These are phyloP conservation scores for Prenolepis imparis DNA, from an alignment of 2,888 invertebrate species.

Conservation along the genomic window DNA sequence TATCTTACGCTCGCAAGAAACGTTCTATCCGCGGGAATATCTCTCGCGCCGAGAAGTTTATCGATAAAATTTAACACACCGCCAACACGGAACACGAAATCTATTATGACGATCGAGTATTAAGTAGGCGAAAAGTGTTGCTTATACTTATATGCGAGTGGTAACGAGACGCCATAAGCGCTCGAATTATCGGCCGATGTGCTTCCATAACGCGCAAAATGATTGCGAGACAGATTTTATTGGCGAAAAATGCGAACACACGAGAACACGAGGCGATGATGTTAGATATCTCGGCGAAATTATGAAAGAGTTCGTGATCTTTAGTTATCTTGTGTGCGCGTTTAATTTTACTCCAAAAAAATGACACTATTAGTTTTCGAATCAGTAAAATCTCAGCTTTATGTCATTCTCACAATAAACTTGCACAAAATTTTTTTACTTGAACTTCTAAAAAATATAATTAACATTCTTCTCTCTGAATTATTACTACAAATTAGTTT, in stretches of 20 bases:
- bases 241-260: constrained; percentile 5
- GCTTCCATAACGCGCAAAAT: constrained; percentile 27
- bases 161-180: constrained; percentile 29
- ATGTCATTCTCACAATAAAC: too few relatives aligned
- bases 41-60: constrained; percentile 42
- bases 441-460: too few relatives aligned
- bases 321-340: neutral
- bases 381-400: too few relatives aligned
- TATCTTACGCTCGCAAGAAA: neutral
- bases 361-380: too few relatives aligned
- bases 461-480: too few relatives aligned
- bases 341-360: neutral
- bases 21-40: constrained; percentile 25
- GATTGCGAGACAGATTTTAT: constrained; percentile 47
- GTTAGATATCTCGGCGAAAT: neutral
- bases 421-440: too few relatives aligned
- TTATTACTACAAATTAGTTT: too few relatives aligned
- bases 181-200: constrained; percentile 13
- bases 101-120: constrained; percentile 35
- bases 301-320: neutral
- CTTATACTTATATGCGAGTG: neutral
- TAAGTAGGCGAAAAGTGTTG: constrained; percentile 17
- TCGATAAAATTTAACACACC: constrained; percentile 45
- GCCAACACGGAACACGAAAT: neutral
- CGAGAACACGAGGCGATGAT: neutral